A percentile compares a stretch with the other conserved stretches of the same genome.
phyloP scores from a whole-genome alignment of 2,113 vertebrate genomes.

The Oryzias melastigma region DNA sequence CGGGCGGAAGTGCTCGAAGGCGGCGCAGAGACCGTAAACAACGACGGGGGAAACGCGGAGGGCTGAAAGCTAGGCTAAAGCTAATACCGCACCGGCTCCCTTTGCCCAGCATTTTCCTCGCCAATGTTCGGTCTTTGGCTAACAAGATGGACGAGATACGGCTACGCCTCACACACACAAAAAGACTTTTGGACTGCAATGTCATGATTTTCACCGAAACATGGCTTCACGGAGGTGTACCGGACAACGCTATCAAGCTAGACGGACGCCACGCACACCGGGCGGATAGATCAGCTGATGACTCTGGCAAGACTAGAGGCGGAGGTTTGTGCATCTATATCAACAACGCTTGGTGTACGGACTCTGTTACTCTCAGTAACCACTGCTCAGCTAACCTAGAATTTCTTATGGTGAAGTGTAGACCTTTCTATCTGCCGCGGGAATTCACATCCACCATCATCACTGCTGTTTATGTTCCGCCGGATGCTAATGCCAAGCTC shows the following conservation, averaged over 20 bases:
- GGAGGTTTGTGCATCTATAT: no score
- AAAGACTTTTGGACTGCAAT: not conserved
- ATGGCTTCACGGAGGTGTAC: not conserved
- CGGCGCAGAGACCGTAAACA: no score
- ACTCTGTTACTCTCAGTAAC: not conserved
- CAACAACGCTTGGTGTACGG: not conserved
- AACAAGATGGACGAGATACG: not conserved
- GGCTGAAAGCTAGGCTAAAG: not conserved
- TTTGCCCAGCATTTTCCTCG: conserved; percentile 4
- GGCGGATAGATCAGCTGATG: no score
- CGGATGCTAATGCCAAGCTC: no score
- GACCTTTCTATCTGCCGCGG: no score
- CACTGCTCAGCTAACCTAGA: not conserved
- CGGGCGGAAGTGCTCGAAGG: no score
- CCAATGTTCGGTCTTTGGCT: not conserved
- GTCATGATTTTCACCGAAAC: no score
- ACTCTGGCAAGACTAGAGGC: no score
- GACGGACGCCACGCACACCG: no score
- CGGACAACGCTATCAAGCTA: not conserved
- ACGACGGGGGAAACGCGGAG: no score
- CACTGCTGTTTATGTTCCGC: no score
- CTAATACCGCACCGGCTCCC: not conserved
- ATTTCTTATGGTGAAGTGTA: not conserved
- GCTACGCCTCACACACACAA: not conserved
- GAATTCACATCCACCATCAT: no score